phyloP scores from a whole-genome alignment of 2,888 invertebrate genomes.

The Isoperla grammatica region DNA sequence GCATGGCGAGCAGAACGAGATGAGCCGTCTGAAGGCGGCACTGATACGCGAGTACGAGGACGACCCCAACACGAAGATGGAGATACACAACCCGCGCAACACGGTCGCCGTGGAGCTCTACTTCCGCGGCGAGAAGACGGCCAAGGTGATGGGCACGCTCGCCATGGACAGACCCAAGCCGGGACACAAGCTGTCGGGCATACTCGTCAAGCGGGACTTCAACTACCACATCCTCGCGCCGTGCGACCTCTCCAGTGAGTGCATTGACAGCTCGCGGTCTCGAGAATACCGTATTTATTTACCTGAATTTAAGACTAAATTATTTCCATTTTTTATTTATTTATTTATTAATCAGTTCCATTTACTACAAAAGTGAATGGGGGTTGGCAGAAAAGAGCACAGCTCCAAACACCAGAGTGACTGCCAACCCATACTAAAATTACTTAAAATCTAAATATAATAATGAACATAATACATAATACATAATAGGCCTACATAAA shows the following conservation, averaged over 20 bases:
- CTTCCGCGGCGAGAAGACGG: constrained; percentile 96
- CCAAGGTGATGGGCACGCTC: constrained; percentile 92
- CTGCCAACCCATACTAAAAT: too few species aligned
- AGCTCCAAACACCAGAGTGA: too few species aligned
- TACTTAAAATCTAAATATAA: too few species aligned
- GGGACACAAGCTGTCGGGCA: constrained; percentile 77
- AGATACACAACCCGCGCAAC: constrained; percentile 93
- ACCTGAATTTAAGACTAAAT: not conserved
- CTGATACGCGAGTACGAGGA: constrained; percentile 90
- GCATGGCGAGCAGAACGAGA: constrained; percentile 98
- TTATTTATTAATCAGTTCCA: too few species aligned
- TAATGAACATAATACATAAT: too few species aligned
- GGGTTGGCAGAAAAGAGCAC: too few species aligned
- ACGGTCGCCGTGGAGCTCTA: constrained; percentile 89
- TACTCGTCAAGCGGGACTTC: constrained; percentile 95
- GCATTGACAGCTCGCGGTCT: not conserved
- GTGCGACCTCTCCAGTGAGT: constrained; percentile 78
- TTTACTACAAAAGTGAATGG: too few species aligned
- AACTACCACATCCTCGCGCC: constrained; percentile 94
- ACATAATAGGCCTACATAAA: not conserved
- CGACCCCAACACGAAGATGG: constrained; percentile 71
- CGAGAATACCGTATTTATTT: not conserved
- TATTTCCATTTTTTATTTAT: not conserved
- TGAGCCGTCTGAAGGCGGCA: constrained; percentile 93
- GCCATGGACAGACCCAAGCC: constrained; percentile 78